Evolutionary conservation across 2,888 invertebrate species (phyloP).

Genomic region (Lasiommata megera): DNA sequence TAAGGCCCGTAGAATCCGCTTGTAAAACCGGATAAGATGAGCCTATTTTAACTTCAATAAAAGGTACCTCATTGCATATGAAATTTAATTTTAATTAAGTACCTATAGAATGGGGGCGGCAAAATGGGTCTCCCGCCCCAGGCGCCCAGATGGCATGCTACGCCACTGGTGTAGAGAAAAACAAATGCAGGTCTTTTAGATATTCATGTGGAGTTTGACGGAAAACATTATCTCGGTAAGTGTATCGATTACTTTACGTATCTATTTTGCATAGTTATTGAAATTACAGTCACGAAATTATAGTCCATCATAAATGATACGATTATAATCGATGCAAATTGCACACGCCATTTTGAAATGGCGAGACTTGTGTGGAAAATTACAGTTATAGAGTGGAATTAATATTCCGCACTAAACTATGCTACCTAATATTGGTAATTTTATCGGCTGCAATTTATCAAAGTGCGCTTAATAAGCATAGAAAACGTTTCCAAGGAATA

Average conservation of each 20-base stretch:
- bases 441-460: constrained; percentile 20
- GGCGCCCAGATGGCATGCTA: too few relatives aligned
- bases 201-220: background rate
- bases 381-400: constrained; percentile 25
- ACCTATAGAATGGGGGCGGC: too few relatives aligned
- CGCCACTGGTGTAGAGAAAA: too few relatives aligned
- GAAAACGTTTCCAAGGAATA: constrained; percentile 3
- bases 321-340: constrained; percentile 39
- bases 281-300: constrained; percentile 18
- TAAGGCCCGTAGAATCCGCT: too few relatives aligned
- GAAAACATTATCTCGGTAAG: background rate
- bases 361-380: constrained; percentile 25
- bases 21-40: too few relatives aligned
- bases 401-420: constrained; percentile 19
- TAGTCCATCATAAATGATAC: constrained; percentile 29
- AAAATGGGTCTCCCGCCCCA: too few relatives aligned
- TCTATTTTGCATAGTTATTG: constrained; percentile 11
- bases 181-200: too few relatives aligned
- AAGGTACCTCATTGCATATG: too few relatives aligned
- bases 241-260: background rate
- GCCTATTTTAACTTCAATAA: too few relatives aligned
- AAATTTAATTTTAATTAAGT: too few relatives aligned
- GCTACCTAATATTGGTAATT: constrained; percentile 25
- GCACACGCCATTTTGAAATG: constrained; percentile 27
- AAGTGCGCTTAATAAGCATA: constrained; percentile 10